phyloP scores from a whole-genome alignment of 2,113 vertebrate genomes.

The Caracal caracal region DNA sequence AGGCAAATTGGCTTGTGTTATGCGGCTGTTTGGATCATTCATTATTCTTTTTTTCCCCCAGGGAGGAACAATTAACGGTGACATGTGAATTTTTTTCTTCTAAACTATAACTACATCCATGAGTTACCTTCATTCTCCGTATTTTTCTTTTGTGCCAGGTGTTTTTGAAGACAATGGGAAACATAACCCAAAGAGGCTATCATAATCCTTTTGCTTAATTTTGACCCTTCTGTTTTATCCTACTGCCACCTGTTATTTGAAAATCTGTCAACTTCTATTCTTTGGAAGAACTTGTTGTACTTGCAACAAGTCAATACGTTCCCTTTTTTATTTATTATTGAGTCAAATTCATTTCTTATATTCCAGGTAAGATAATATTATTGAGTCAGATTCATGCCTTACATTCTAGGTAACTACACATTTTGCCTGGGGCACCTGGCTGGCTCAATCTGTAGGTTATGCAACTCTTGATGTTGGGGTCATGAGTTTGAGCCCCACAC shows the following conservation, averaged over 20 bases:
- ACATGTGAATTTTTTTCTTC: not conserved
- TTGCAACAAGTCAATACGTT: not conserved
- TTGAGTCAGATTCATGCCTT: no score
- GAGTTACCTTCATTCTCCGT: constrained; percentile 16
- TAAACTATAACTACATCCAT: constrained; percentile 16
- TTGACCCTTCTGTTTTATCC: constrained; percentile 51
- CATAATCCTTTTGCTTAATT: constrained; percentile 48
- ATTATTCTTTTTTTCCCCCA: not conserved
- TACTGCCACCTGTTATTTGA: constrained; percentile 28
- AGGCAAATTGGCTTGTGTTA: constrained; percentile 6
- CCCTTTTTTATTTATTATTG: constrained; percentile 17
- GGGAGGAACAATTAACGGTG: constrained; percentile 52
- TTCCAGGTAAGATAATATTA: not conserved
- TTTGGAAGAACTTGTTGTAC: not conserved
- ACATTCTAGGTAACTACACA: not conserved
- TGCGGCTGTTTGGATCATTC: constrained; percentile 33
- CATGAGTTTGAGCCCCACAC: no score
- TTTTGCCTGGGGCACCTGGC: no score
- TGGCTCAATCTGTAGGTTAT: no score
- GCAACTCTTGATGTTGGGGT: no score
- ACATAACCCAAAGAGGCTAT: constrained; percentile 8
- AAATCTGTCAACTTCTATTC: constrained; percentile 18
- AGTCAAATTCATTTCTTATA: constrained; percentile 44
- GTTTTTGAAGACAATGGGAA: constrained; percentile 65
- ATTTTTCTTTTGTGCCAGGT: constrained; percentile 67